A percentile compares a stretch with the other conserved stretches of the same genome.
Conservation (phyloP, 2,113 vertebrate species). For the Aythya baeri region DNA sequence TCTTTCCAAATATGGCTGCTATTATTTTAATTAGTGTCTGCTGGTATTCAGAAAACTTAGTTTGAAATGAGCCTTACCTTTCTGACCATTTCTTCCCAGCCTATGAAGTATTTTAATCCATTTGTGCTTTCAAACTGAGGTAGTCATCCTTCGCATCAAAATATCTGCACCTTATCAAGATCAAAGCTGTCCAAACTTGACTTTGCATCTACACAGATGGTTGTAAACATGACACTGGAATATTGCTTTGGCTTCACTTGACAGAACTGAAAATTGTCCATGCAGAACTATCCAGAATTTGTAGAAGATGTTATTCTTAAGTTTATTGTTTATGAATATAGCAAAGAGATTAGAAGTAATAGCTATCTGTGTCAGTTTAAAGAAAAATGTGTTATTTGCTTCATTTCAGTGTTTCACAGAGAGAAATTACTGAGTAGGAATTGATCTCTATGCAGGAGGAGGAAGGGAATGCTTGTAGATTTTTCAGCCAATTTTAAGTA, state of each 20-base stretch:
- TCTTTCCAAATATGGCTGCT: background rate
- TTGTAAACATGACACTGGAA: slow-evolving; percentile 63
- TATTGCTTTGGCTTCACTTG: slow-evolving; percentile 72
- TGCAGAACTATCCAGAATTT: slow-evolving; percentile 67
- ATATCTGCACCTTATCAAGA: slow-evolving; percentile 68
- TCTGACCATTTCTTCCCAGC: background rate
- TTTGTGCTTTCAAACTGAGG: slow-evolving; percentile 55
- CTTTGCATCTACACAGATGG: slow-evolving; percentile 69
- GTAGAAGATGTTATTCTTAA: slow-evolving; percentile 59
- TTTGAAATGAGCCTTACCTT: slow-evolving; percentile 17
- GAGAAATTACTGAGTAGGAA: slow-evolving; percentile 47
- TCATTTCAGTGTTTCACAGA: slow-evolving; percentile 34
- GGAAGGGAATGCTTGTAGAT: slow-evolving; percentile 2
- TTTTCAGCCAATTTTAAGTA: slow-evolving; percentile 50
- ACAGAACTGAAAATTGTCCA: slow-evolving; percentile 74
- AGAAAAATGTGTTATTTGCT: slow-evolving; percentile 53
- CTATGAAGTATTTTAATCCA: slow-evolving; percentile 22
- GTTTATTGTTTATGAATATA: slow-evolving; percentile 68
- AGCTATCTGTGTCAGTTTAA: slow-evolving; percentile 47
- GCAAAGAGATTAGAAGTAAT: slow-evolving; percentile 65
- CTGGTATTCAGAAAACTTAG: background rate
- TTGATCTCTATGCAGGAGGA: slow-evolving; percentile 8
- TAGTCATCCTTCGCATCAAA: slow-evolving; percentile 61
- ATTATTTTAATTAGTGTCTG: slow-evolving; percentile 16
- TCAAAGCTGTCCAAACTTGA: slow-evolving; percentile 72